Conservation (phyloP, 2,888 invertebrate genomes). For the Galerucella pusilla region DNA sequence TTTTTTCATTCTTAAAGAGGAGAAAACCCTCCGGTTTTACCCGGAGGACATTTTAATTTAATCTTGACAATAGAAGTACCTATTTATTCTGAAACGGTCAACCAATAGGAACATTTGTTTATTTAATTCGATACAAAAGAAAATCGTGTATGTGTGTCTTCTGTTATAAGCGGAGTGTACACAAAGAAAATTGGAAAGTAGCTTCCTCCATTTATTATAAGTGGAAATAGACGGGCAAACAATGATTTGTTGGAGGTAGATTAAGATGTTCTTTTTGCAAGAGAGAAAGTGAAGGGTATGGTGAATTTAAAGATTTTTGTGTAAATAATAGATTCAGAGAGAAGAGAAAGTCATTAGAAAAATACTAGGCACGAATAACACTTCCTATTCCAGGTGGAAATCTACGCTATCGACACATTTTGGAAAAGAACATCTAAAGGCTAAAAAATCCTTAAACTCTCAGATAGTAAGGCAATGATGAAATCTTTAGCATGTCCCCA, state of each 20-base stretch:
- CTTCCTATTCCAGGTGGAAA: no score
- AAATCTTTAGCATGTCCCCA: no score
- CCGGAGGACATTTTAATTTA: slow-evolving; percentile 35
- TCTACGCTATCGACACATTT: no score
- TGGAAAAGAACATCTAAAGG: no score
- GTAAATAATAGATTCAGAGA: not conserved
- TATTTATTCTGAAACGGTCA: slow-evolving; percentile 27
- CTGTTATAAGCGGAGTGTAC: not conserved
- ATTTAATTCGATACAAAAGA: slow-evolving; percentile 45
- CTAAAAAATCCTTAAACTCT: no score
- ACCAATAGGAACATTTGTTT: slow-evolving; percentile 42
- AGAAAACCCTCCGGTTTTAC: slow-evolving; percentile 15
- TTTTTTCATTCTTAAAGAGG: slow-evolving; percentile 20
- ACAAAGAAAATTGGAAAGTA: not conserved
- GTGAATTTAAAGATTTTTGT: not conserved
- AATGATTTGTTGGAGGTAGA: slow-evolving; percentile 1
- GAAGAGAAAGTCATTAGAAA: no score
- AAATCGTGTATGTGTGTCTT: slow-evolving; percentile 7
- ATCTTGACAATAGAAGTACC: slow-evolving; percentile 37
- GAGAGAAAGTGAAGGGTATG: not conserved
- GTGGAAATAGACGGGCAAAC: slow-evolving; percentile 2
- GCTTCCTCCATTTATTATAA: not conserved
- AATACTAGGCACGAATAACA: no score
- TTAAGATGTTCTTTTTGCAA: not conserved
- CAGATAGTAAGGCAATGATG: no score